phyloP scores from a whole-genome alignment of 35 echinoderm and acorn worm species.

The Holothuria glaberrima region DNA sequence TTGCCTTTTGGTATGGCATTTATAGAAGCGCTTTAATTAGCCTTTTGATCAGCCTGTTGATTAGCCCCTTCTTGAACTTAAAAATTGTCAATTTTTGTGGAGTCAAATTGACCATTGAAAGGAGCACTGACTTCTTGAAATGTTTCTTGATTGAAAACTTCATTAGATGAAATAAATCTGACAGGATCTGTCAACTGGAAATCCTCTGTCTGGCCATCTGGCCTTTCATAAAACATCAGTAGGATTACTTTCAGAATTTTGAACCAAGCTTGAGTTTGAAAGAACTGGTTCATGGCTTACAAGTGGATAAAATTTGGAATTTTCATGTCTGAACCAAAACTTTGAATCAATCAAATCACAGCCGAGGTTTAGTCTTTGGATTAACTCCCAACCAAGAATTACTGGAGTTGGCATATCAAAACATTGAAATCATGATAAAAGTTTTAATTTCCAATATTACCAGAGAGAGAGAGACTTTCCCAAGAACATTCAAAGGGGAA shows the following conservation, averaged over 20 bases:
- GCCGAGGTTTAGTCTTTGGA: not conserved
- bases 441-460: not conserved
- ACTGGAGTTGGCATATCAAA: conserved; percentile 10
- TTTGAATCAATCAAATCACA: not conserved
- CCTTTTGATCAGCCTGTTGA: not conserved
- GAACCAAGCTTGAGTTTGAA: too few relatives aligned
- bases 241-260: too few relatives aligned
- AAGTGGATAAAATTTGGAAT: too few relatives aligned
- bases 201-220: too few relatives aligned
- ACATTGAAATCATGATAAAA: not conserved
- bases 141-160: too few relatives aligned
- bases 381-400: not conserved
- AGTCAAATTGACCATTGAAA: not conserved
- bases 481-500: not conserved
- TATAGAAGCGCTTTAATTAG: too few relatives aligned
- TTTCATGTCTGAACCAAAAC: too few relatives aligned
- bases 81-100: not conserved
- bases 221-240: not conserved
- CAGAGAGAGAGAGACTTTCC: not conserved
- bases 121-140: too few relatives aligned
- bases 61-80: conserved; percentile 11
- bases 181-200: too few relatives aligned
- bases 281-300: too few relatives aligned
- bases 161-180: too few relatives aligned
- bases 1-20: too few relatives aligned